These are phyloP conservation scores for Ptiloglossa arizonensis DNA, from an alignment of 1,140 invertebrate species.

Conservation along the genomic window DNA sequence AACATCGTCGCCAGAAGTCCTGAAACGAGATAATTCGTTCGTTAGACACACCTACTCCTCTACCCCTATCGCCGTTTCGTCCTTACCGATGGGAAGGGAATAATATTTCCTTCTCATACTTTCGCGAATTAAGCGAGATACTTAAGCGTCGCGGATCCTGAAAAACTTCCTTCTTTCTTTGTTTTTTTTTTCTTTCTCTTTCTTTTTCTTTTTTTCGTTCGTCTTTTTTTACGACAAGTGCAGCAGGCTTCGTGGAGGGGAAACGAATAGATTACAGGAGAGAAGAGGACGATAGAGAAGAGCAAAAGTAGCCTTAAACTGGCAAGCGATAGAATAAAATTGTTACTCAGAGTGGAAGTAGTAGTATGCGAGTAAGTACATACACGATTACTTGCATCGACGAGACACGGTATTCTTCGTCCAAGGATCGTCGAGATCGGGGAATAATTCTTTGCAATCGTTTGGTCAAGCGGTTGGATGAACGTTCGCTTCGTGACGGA, in stretches of 20 bases:
- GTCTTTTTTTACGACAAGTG: neutral
- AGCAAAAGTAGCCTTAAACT: slow-evolving; percentile 1
- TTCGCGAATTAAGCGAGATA: neutral
- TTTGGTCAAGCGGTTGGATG: neutral
- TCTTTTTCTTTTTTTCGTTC: neutral
- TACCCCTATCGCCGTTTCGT: neutral
- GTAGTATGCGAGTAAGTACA: neutral
- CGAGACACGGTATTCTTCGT: neutral
- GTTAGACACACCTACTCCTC: slow-evolving; percentile 56
- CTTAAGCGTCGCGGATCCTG: neutral
- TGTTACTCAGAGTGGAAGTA: slow-evolving; percentile 14
- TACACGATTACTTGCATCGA: neutral
- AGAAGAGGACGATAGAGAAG: neutral
- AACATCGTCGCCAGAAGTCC: slow-evolving; percentile 70
- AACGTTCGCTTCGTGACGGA: neutral
- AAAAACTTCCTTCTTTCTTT: neutral
- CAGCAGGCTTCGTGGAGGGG: no score
- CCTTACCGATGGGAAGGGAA: neutral
- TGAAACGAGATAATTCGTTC: slow-evolving; percentile 67
- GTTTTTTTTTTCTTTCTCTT: neutral
- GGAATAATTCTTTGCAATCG: no score
- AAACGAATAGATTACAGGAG: no score
- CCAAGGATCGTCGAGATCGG: no score
- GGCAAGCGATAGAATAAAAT: slow-evolving; percentile 22
- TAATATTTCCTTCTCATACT: neutral